Evolutionary conservation across 2,888 invertebrate genomes (phyloP).

Genomic region (Bugulina stolonifera): DNA sequence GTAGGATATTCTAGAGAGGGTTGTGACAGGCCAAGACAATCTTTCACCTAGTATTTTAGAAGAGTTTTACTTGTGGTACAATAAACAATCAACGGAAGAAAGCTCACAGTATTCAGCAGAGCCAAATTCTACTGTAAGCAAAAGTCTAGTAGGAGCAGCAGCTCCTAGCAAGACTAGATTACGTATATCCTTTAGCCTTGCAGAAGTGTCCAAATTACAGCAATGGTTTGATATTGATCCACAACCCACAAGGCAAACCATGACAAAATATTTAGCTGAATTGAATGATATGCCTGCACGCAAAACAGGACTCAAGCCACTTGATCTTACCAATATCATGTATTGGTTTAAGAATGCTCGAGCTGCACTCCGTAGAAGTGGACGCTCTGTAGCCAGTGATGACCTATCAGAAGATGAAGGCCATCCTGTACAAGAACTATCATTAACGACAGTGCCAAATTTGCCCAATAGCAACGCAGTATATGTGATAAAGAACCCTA

Average conservation of each 20-base stretch:
- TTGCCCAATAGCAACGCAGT: conserved; percentile 50
- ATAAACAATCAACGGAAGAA: background rate
- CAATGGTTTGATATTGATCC: conserved; percentile 96
- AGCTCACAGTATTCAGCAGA: background rate
- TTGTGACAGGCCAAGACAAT: conserved; percentile 8
- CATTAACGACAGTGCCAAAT: conserved; percentile 35
- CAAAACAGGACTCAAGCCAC: conserved; percentile 71
- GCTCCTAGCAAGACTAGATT: conserved; percentile 60
- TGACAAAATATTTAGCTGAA: conserved; percentile 89
- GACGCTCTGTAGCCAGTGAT: conserved; percentile 53
- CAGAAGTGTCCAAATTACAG: conserved; percentile 90
- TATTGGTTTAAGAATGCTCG: conserved; percentile 86
- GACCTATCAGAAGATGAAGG: conserved; percentile 25
- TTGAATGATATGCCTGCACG: conserved; percentile 86
- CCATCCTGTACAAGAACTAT: background rate
- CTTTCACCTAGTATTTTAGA: background rate
- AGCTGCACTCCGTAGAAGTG: conserved; percentile 87
- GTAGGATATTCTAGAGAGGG: conserved; percentile 16
- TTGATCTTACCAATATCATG: conserved; percentile 91
- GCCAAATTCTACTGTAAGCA: background rate
- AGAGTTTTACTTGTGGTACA: conserved; percentile 23
- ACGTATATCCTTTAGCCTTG: conserved; percentile 94
- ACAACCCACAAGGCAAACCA: conserved; percentile 92
- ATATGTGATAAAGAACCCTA: conserved; percentile 44
- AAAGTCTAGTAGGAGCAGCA: too few species aligned